phyloP scores from a whole-genome alignment of 35 echinoderm and acorn worm species.

The Patiria miniata region DNA sequence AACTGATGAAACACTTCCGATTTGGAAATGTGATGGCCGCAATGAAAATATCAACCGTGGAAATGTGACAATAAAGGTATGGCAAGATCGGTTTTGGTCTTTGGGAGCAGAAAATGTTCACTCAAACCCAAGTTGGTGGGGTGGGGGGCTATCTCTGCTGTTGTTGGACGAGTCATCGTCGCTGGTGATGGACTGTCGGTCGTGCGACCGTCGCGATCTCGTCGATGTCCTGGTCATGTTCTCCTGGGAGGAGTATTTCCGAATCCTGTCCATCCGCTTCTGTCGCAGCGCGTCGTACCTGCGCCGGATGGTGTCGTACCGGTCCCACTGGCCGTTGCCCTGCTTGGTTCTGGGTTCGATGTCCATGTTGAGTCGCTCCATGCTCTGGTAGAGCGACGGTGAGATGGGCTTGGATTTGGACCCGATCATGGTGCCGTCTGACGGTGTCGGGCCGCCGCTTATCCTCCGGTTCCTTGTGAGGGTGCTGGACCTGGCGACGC shows the following conservation, averaged over 20 bases:
- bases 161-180: conserved; percentile 19
- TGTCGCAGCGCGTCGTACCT: conserved; percentile 76
- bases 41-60: background rate
- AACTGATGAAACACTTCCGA: background rate
- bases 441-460: conserved; percentile 32
- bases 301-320: conserved; percentile 78
- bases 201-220: background rate
- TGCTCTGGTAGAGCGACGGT: conserved; percentile 47
- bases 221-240: conserved; percentile 54
- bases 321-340: conserved; percentile 65
- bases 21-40: background rate
- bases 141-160: conserved; percentile 1
- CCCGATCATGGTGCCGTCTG: conserved; percentile 21
- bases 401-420: conserved; percentile 40
- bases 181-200: conserved; percentile 22
- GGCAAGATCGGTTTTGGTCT: background rate
- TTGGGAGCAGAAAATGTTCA: background rate
- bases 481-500: conserved; percentile 13
- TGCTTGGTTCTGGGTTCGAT: conserved; percentile 45
- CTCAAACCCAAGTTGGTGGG: background rate
- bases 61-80: background rate
- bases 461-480: conserved; percentile 12
- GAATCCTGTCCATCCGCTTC: conserved; percentile 49
- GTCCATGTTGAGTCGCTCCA: conserved; percentile 56
- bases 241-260: conserved; percentile 62